Evolutionary conservation across 2,888 invertebrate genomes (phyloP).

Genomic region (Trypoxylon attenuatum): DNA sequence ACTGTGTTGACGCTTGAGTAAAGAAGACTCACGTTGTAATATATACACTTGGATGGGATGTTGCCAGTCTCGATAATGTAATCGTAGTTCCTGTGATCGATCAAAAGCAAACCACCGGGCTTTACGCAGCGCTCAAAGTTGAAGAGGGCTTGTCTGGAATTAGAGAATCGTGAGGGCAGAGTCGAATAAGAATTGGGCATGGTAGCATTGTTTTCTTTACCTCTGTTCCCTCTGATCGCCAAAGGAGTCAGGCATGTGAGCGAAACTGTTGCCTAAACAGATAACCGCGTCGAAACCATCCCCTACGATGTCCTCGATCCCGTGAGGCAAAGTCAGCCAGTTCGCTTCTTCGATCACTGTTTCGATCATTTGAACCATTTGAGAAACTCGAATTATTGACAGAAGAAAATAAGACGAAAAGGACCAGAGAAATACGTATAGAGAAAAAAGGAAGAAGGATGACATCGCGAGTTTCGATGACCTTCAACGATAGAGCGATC

Average conservation of each 20-base stretch:
- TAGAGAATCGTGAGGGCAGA: no score
- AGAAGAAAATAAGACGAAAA: background rate
- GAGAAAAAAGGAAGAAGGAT: background rate
- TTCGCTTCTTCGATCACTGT: slow-evolving; percentile 94
- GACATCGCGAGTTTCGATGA: background rate
- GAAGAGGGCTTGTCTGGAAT: slow-evolving; percentile 79
- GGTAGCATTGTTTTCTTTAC: no score
- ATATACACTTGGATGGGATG: slow-evolving; percentile 89
- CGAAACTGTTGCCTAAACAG: slow-evolving; percentile 93
- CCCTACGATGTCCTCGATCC: slow-evolving; percentile 79
- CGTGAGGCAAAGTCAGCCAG: slow-evolving; percentile 88
- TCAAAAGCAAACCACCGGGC: slow-evolving; percentile 88
- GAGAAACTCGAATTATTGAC: background rate
- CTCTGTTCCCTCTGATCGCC: slow-evolving; percentile 88
- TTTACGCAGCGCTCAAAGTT: slow-evolving; percentile 90
- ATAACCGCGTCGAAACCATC: slow-evolving; percentile 91
- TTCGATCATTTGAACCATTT: slow-evolving; percentile 23
- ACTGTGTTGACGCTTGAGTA: no score
- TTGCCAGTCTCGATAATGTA: slow-evolving; percentile 84
- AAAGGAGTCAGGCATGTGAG: slow-evolving; percentile 87
- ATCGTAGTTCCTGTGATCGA: slow-evolving; percentile 94
- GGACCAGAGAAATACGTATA: background rate
- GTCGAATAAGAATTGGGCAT: no score
- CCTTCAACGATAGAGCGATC: background rate
- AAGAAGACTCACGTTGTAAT: slow-evolving; percentile 92